Conservation (phyloP, 2,113 vertebrate genomes). For the Protobothrops mucrosquamatus region DNA sequence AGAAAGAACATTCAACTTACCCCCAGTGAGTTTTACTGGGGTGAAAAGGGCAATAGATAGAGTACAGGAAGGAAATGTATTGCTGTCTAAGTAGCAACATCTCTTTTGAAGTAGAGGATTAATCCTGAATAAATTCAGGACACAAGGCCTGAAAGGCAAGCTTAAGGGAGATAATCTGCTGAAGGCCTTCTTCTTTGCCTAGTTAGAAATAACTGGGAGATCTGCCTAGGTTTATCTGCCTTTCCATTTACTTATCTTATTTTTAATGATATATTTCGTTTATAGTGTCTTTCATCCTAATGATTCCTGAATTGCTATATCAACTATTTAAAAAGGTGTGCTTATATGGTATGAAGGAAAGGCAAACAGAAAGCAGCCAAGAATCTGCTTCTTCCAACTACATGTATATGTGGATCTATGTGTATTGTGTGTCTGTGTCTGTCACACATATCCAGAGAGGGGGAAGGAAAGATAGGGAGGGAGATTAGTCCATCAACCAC, state of each 20-base stretch:
- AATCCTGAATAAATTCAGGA: conserved; percentile 48
- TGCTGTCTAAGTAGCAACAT: conserved; percentile 32
- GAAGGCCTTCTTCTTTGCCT: conserved; percentile 38
- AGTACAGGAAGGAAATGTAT: conserved; percentile 29
- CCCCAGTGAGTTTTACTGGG: background rate
- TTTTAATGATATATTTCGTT: conserved; percentile 38
- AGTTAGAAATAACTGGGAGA: conserved; percentile 27
- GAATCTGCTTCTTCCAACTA: background rate
- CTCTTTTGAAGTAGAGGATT: conserved; percentile 50
- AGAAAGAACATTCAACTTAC: conserved; percentile 1
- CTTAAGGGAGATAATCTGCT: conserved; percentile 50
- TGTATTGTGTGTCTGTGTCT: background rate
- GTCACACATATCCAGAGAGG: background rate
- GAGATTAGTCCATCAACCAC: conserved; percentile 1
- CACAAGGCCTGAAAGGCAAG: conserved; percentile 43
- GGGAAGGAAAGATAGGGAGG: background rate
- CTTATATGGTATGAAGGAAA: background rate
- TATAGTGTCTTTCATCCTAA: conserved; percentile 31
- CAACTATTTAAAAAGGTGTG: background rate
- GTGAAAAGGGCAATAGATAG: conserved; percentile 11
- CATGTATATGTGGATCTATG: background rate
- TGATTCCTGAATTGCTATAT: conserved; percentile 14
- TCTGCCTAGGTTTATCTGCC: conserved; percentile 30
- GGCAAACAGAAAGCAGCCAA: background rate
- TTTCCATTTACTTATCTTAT: conserved; percentile 1